Percentiles rank a stretch among this genome's conserved stretches.
phyloP scores from a whole-genome alignment of 2,888 invertebrate species.

The Hirtodrosophila duncani region DNA sequence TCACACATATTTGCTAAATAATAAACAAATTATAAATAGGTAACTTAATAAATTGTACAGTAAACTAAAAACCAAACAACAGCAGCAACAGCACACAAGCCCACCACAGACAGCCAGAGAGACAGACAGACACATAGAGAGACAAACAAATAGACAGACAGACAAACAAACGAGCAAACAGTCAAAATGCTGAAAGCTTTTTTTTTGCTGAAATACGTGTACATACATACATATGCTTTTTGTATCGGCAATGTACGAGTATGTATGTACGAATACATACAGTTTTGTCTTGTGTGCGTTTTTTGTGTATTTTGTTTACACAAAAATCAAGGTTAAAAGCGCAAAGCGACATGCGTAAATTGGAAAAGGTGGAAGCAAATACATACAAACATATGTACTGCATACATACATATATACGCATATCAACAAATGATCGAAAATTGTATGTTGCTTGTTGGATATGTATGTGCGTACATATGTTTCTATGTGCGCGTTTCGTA shows the following conservation, averaged over 20 bases:
- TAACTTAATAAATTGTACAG: slow-evolving; percentile 69
- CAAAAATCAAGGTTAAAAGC: slow-evolving; percentile 70
- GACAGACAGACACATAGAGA: slow-evolving; percentile 22
- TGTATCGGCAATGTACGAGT: too few relatives aligned
- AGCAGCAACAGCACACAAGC: slow-evolving; percentile 4
- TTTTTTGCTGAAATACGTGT: slow-evolving; percentile 41
- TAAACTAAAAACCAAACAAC: slow-evolving; percentile 42
- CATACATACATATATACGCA: too few relatives aligned
- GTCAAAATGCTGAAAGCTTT: slow-evolving; percentile 55
- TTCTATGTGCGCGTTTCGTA: neutral
- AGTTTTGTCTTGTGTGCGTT: slow-evolving; percentile 23
- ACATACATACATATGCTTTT: slow-evolving; percentile 45
- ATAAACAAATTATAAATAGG: slow-evolving; percentile 70
- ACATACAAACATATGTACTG: slow-evolving; percentile 31
- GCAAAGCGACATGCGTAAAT: slow-evolving; percentile 66
- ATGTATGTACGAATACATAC: slow-evolving; percentile 28
- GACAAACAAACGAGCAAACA: slow-evolving; percentile 35
- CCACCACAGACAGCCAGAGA: slow-evolving; percentile 13
- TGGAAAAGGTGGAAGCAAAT: slow-evolving; percentile 60
- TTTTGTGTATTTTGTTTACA: slow-evolving; percentile 60
- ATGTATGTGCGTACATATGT: neutral
- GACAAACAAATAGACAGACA: slow-evolving; percentile 44
- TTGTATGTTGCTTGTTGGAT: slow-evolving; percentile 7
- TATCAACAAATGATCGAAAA: slow-evolving; percentile 51
- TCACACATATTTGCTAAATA: slow-evolving; percentile 61